Conservation (phyloP, 2,113 vertebrate species). For the Sus scrofa region DNA sequence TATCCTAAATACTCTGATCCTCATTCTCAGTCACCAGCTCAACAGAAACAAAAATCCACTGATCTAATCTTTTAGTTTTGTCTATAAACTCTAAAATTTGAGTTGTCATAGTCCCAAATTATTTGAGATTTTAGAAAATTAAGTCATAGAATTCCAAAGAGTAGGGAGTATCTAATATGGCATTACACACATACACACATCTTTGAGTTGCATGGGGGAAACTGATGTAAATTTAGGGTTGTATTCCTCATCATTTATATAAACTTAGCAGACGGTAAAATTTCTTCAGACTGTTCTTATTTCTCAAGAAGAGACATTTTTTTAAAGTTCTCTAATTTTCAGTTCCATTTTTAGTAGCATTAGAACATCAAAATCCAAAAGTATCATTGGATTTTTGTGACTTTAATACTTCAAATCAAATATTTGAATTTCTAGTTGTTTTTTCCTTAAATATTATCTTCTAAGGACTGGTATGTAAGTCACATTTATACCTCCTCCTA, state of each 20-base stretch:
- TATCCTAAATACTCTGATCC: not conserved
- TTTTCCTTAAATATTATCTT: not conserved
- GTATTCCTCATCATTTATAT: not conserved
- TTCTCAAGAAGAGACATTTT: not conserved
- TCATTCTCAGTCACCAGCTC: not conserved
- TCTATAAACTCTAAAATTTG: not conserved
- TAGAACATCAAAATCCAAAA: not conserved
- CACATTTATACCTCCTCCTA: not conserved
- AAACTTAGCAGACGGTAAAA: not conserved
- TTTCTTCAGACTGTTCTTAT: not conserved
- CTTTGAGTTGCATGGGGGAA: not conserved
- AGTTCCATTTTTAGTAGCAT: not conserved
- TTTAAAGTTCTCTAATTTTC: not conserved
- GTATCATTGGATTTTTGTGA: not conserved
- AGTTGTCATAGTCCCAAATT: not conserved
- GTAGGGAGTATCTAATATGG: not conserved
- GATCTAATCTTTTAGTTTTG: not conserved
- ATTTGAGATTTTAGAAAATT: not conserved
- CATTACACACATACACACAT: not conserved
- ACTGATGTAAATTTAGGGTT: not conserved
- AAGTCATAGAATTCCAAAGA: not conserved
- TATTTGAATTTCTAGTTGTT: not conserved
- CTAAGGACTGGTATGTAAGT: not conserved
- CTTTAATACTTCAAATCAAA: not conserved
- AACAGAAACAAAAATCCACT: not conserved